Evolutionary conservation across 2,888 invertebrate species (phyloP).

Genomic region (Ennomos quercinarius): DNA sequence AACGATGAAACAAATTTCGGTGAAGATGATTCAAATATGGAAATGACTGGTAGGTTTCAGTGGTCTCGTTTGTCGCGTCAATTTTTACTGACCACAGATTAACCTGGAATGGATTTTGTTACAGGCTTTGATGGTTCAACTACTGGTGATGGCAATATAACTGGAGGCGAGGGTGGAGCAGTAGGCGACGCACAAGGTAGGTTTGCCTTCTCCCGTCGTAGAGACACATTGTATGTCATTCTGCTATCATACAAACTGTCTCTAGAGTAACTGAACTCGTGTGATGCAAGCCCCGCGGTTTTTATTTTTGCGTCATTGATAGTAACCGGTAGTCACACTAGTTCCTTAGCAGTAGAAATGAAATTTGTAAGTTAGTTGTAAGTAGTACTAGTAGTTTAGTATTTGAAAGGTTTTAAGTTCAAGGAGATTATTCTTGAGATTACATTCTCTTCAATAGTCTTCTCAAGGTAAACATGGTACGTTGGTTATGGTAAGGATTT

Average conservation of each 20-base stretch:
- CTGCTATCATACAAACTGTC: conserved; percentile 29
- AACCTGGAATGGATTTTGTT: conserved; percentile 6
- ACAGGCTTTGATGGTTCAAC: conserved; percentile 82
- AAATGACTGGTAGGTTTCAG: conserved; percentile 80
- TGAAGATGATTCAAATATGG: conserved; percentile 88
- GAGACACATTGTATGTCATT: conserved; percentile 21
- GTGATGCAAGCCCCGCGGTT: conserved; percentile 29
- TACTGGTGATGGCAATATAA: conserved; percentile 81
- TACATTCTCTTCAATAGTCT: no score
- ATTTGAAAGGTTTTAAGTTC: neutral
- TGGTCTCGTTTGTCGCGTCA: neutral
- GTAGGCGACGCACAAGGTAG: conserved; percentile 86
- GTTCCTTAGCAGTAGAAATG: conserved; percentile 64
- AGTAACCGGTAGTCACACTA: conserved; percentile 42
- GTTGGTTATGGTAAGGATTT: no score
- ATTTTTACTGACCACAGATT: no score
- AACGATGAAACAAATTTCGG: conserved; percentile 88
- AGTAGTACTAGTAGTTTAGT: conserved; percentile 9
- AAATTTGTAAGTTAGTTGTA: conserved; percentile 69
- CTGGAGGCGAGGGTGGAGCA: conserved; percentile 82
- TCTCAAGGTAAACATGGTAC: no score
- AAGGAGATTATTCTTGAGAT: no score
- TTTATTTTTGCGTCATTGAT: neutral
- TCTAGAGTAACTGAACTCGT: conserved; percentile 31
- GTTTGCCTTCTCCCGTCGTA: conserved; percentile 57